A percentile compares a stretch with the other conserved stretches of the same genome.
Evolutionary conservation across 2,113 vertebrate genomes (phyloP).

Genomic region (Bubo scandiacus): DNA sequence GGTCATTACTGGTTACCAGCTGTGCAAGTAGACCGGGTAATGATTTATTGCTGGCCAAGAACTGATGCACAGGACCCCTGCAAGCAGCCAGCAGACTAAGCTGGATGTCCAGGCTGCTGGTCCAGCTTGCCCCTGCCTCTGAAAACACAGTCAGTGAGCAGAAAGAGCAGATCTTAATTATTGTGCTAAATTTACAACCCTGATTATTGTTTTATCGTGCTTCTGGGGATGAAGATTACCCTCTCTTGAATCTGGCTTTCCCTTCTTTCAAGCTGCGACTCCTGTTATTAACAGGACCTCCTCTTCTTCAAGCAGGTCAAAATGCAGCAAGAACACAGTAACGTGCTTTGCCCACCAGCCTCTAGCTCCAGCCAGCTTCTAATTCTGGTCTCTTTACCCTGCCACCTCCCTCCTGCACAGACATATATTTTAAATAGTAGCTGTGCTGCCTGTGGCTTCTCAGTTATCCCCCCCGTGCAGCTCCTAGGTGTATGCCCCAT

Average conservation of each 20-base stretch:
- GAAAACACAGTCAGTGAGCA: neutral
- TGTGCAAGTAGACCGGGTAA: neutral
- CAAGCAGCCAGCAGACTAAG: neutral
- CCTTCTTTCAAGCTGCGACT: neutral
- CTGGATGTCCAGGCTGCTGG: neutral
- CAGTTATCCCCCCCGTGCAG: fast-evolving
- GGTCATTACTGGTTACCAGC: neutral
- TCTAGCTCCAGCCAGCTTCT: neutral
- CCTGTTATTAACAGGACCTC: neutral
- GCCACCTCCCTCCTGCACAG: neutral
- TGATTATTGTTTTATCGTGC: neutral
- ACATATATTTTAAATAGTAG: neutral
- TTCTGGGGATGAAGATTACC: neutral
- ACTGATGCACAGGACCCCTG: neutral
- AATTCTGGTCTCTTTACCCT: neutral
- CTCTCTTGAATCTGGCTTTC: neutral
- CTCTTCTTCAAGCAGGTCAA: neutral
- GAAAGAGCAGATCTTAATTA: neutral
- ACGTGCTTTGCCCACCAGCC: neutral
- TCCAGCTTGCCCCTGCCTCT: neutral
- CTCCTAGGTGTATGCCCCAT: neutral
- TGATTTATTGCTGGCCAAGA: neutral
- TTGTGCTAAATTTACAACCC: neutral
- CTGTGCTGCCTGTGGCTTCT: neutral
- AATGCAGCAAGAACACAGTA: neutral